phyloP scores from a whole-genome alignment of 2,888 invertebrate genomes.

The Philopedon plagiatum region DNA sequence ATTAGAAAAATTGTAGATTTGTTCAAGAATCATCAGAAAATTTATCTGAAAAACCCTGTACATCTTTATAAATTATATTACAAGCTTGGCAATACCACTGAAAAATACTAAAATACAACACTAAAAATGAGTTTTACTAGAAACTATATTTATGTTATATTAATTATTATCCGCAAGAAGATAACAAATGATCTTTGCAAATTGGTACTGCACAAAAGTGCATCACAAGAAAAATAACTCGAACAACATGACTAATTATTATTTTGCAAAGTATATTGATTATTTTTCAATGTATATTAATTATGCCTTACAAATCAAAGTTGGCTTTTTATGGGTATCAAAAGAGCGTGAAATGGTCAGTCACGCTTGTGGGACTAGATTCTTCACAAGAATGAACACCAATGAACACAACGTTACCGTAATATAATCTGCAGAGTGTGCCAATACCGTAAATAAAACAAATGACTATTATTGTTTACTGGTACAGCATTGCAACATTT shows the following conservation, averaged over 20 bases:
- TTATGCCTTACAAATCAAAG: constrained; percentile 11
- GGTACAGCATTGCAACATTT: constrained; percentile 30
- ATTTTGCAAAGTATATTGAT: neutral
- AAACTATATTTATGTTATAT: too few relatives aligned
- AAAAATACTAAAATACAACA: too few relatives aligned
- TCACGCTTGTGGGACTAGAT: constrained; percentile 19
- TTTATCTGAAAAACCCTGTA: too few relatives aligned
- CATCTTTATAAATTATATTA: too few relatives aligned
- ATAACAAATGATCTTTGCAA: too few relatives aligned
- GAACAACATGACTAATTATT: neutral
- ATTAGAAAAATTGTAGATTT: too few relatives aligned
- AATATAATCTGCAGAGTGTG: constrained; percentile 32
- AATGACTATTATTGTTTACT: constrained; percentile 32
- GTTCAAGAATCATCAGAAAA: too few relatives aligned
- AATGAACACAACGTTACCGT: constrained; percentile 24
- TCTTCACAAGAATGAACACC: constrained; percentile 15
- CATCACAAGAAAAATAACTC: too few relatives aligned
- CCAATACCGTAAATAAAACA: constrained; percentile 34
- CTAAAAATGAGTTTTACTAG: too few relatives aligned
- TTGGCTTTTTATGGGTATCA: neutral
- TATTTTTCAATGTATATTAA: neutral
- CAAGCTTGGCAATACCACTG: too few relatives aligned
- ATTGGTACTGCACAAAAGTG: too few relatives aligned
- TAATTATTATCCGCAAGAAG: too few relatives aligned
- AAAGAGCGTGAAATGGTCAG: constrained; percentile 23